phyloP scores from a whole-genome alignment of 2,888 invertebrate genomes.

The Diaperis boleti region DNA sequence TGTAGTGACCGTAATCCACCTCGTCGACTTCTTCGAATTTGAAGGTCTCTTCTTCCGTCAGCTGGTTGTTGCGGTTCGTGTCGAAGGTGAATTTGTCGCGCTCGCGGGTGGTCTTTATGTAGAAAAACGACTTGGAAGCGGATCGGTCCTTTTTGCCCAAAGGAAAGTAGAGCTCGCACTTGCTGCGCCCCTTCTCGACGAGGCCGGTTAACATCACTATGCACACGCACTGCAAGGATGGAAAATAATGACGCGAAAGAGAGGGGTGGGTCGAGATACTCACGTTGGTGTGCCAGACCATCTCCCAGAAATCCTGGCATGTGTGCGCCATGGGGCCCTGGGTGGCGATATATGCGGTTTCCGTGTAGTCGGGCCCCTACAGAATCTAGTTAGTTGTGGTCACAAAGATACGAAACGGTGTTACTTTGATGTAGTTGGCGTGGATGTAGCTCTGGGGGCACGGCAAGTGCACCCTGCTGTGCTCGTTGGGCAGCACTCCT shows the following conservation, averaged over 20 bases:
- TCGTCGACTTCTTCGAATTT: slow-evolving; percentile 61
- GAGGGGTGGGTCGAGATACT: slow-evolving; percentile 37
- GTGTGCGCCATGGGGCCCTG: slow-evolving; percentile 94
- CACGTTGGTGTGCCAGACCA: slow-evolving; percentile 73
- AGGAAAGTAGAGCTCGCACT: slow-evolving; percentile 93
- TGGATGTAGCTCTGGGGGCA: slow-evolving; percentile 86
- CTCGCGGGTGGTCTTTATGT: slow-evolving; percentile 60
- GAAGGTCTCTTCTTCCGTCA: slow-evolving; percentile 60
- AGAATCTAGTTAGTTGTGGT: slow-evolving; percentile 45
- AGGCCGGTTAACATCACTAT: slow-evolving; percentile 94
- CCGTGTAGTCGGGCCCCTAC: slow-evolving; percentile 91
- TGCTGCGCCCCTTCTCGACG: slow-evolving; percentile 84
- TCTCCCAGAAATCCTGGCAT: slow-evolving; percentile 90
- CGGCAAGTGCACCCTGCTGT: slow-evolving; percentile 83
- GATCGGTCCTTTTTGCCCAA: slow-evolving; percentile 57
- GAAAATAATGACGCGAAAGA: neutral
- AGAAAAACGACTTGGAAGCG: slow-evolving; percentile 57
- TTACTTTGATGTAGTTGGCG: slow-evolving; percentile 92
- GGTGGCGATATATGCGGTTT: slow-evolving; percentile 89
- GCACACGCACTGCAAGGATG: slow-evolving; percentile 63
- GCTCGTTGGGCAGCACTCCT: slow-evolving; percentile 90
- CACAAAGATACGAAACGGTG: neutral
- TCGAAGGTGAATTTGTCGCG: slow-evolving; percentile 64
- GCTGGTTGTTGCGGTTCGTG: slow-evolving; percentile 47
- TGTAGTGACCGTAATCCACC: slow-evolving; percentile 59